Base-by-base conservation (phyloP, 2,888 invertebrate genomes). In the Hypercompe scribonia region DNA sequence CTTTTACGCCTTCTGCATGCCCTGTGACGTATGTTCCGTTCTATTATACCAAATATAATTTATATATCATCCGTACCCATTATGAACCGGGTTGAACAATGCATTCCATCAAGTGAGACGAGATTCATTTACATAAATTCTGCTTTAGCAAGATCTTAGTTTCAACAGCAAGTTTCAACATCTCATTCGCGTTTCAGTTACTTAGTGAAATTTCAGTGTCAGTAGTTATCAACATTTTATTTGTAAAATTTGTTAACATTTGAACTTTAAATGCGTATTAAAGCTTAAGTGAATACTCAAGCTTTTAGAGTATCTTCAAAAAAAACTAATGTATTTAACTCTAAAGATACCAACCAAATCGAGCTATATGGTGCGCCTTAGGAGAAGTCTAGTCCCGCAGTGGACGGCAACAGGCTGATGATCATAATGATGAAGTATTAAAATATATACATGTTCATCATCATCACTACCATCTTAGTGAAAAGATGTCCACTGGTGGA, bases 71-170 rank as follows among this genome's bases (percentile, higher is more conserved):
- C 79, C 82, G 85, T 79, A 81, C 82, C 79, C 83, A 83, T 81
- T 85, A 80, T 83, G 50, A 75, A 76, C 54, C 34, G 77, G 78
- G 72, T 77, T 82, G 84, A 84, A 88, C 86, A 90, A 86, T 88
- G 86, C 87, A 87, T 86, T 88, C 86, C 87, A 88, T 89, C 90
- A 89, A 87, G 85, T 84, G 85, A 88, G 86, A 87, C 83, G 86
- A 87, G 88, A 86, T 87, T 89, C 86, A 90, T 91, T 92, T 89
- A 88, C 92, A 91, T 91, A 89, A 87, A 87, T 88, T 90, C 84
- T 84, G 79, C 83, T 80, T 69, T 79, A 81, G 77, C 74, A 75
- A 81, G 75, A 85, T 88, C 87, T 88, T 81, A 83, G 88, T 86
- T 87, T 81, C 83, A 73, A 78, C 74, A 68, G 74, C 78, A 80